A percentile compares a stretch with the other conserved stretches of the same genome.
These are phyloP conservation scores for Oreortyx pictus DNA, from an alignment of 2,797 vertebrate genomes.

Conservation along the genomic window DNA sequence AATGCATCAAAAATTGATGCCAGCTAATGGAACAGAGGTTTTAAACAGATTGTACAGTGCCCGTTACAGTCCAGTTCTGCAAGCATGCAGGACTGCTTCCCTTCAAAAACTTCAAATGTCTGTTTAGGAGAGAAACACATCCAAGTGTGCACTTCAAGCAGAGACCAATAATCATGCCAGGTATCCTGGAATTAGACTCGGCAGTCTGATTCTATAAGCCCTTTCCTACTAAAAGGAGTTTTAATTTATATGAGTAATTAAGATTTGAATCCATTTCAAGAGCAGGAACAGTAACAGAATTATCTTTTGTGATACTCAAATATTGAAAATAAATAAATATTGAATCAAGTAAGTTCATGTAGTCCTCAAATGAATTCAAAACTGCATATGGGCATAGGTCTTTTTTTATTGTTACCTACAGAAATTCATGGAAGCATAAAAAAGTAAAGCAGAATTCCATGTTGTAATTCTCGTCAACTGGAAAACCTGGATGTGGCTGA, in stretches of 20 bases:
- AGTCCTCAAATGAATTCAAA: background rate
- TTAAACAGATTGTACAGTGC: background rate
- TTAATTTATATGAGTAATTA: background rate
- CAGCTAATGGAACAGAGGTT: background rate
- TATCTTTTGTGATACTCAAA: background rate
- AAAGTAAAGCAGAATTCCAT: background rate
- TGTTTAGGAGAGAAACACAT: background rate
- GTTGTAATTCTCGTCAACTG: background rate
- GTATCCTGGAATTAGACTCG: background rate
- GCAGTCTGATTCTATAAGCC: background rate
- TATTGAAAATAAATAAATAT: background rate
- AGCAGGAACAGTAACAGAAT: conserved; percentile 11
- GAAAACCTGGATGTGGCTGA: background rate
- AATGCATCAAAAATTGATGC: conserved; percentile 49
- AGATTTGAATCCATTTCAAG: background rate
- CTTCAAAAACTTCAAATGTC: background rate
- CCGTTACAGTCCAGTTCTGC: background rate
- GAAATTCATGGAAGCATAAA: background rate
- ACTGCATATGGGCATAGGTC: background rate
- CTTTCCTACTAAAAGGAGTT: background rate
- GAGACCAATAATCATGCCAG: background rate
- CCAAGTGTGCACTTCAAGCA: background rate
- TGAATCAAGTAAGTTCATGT: background rate
- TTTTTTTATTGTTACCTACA: background rate
- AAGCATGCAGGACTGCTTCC: background rate